Conservation (phyloP, 1,140 invertebrate species). For the Tenebrio molitor region DNA sequence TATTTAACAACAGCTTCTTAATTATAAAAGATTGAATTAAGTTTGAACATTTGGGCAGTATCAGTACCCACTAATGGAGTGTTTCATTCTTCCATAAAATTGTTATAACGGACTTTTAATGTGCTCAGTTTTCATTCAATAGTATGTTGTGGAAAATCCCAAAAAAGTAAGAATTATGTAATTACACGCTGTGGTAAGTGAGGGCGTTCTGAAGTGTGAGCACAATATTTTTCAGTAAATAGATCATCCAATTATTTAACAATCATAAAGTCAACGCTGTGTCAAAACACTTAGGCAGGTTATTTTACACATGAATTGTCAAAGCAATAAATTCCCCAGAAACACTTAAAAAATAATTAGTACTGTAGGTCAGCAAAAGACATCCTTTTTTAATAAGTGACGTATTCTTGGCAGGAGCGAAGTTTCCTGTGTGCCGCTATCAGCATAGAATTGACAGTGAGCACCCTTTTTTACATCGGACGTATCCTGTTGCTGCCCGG, state of each 20-base stretch:
- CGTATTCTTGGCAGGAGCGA: constrained; percentile 73
- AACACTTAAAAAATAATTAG: neutral
- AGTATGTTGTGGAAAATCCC: too few species aligned
- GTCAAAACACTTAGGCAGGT: neutral
- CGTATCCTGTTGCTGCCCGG: constrained; percentile 73
- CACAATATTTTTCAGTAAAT: constrained; percentile 21
- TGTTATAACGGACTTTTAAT: too few species aligned
- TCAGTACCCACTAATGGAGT: too few species aligned
- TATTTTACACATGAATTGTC: neutral
- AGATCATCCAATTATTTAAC: constrained; percentile 7
- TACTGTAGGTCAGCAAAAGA: too few species aligned
- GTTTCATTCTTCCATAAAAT: too few species aligned
- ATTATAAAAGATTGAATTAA: too few species aligned
- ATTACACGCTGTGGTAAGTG: constrained; percentile 8
- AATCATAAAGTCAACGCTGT: neutral
- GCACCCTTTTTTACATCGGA: constrained; percentile 77
- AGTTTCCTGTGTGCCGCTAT: constrained; percentile 83
- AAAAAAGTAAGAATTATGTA: neutral
- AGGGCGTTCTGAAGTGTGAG: constrained; percentile 7
- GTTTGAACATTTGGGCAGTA: too few species aligned
- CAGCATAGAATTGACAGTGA: constrained; percentile 80
- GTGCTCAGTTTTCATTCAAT: too few species aligned
- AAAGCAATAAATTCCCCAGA: too few species aligned
- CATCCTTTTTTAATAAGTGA: neutral
- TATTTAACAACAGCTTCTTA: too few species aligned